These are phyloP conservation scores for Eptatretus atami DNA, from an alignment of 2,797 vertebrate species.

Conservation along the genomic window DNA sequence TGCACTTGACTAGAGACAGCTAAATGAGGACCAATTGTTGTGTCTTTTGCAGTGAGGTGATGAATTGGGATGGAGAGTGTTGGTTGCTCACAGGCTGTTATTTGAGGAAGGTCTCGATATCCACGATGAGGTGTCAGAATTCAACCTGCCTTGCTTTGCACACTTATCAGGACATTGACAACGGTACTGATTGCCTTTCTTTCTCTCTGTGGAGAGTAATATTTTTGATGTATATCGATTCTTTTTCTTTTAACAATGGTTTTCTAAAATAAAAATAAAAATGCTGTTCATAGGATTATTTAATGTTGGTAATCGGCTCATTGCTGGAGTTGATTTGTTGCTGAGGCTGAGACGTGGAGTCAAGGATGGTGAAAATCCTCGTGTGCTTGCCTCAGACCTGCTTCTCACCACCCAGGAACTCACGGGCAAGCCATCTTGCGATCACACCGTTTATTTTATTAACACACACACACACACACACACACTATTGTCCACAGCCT, in stretches of 20 bases:
- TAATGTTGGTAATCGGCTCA: slow-evolving; percentile 62
- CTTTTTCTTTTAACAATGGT: too few species aligned
- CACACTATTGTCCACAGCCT: too few species aligned
- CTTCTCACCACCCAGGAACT: slow-evolving; percentile 14
- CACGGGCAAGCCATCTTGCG: too few species aligned
- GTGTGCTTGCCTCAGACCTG: slow-evolving; percentile 19
- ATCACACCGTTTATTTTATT: too few species aligned
- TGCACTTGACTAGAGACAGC: too few species aligned
- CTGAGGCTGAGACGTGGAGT: slow-evolving; percentile 48
- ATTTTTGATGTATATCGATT: not conserved
- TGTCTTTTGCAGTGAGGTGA: slow-evolving; percentile 24
- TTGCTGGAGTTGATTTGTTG: slow-evolving; percentile 74
- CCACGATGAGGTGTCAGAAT: slow-evolving; percentile 64
- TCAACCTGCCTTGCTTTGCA: slow-evolving; percentile 61
- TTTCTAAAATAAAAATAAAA: too few species aligned
- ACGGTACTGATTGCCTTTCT: slow-evolving; percentile 21
- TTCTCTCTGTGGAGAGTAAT: not conserved
- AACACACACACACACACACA: too few species aligned
- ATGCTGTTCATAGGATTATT: slow-evolving; percentile 40
- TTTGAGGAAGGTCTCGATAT: slow-evolving; percentile 43
- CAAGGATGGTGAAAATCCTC: slow-evolving; percentile 38
- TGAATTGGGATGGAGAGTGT: slow-evolving; percentile 45
- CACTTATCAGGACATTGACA: slow-evolving; percentile 65
- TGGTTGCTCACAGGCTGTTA: slow-evolving; percentile 57
- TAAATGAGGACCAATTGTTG: slow-evolving; percentile 3